Conservation (phyloP, 2,113 vertebrate genomes). For the Mesitornis unicolor region DNA sequence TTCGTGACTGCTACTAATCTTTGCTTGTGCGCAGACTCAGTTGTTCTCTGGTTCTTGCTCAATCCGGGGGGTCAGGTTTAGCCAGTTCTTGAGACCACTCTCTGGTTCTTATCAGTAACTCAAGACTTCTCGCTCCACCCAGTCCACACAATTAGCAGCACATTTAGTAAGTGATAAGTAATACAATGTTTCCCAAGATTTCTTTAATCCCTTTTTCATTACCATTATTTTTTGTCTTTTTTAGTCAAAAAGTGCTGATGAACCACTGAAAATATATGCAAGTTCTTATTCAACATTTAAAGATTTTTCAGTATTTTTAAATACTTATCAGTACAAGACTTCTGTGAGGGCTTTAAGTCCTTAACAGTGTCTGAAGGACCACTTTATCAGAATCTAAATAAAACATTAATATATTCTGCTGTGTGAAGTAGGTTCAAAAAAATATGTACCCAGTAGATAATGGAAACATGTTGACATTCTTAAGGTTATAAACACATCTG, state of each 20-base stretch:
- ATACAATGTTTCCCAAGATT: no score
- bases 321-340: slow-evolving; percentile 63
- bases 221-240: not conserved
- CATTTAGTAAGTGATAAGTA: no score
- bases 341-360: slow-evolving; percentile 65
- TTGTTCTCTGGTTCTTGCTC: no score
- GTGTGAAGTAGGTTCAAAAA: slow-evolving; percentile 75
- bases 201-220: no score
- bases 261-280: not conserved
- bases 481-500: slow-evolving; percentile 73
- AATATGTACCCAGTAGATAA: slow-evolving; percentile 71
- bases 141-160: no score
- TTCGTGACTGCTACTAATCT: no score
- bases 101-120: no score
- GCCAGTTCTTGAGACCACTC: no score
- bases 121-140: no score
- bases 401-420: slow-evolving; percentile 69
- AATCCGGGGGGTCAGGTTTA: no score
- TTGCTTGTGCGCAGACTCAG: no score
- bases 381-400: slow-evolving; percentile 70
- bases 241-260: not conserved
- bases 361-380: slow-evolving; percentile 68
- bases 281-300: slow-evolving; percentile 23
- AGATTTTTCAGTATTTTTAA: slow-evolving; percentile 61
- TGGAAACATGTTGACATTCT: slow-evolving; percentile 78